Evolutionary conservation across 2,888 invertebrate genomes (phyloP).

Genomic region (Chironomus riparius): DNA sequence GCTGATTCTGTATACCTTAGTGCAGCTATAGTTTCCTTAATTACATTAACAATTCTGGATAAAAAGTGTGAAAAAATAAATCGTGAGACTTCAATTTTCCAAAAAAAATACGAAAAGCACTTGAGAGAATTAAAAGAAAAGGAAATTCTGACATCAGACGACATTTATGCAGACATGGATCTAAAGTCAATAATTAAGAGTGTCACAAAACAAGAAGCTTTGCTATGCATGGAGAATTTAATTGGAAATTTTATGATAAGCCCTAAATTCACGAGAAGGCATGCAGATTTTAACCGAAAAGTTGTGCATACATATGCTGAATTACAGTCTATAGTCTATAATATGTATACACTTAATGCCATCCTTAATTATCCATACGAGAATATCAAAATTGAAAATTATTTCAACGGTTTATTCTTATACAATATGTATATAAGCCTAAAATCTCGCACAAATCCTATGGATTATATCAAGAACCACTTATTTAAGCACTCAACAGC

Average conservation of each 20-base stretch:
- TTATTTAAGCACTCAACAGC: slow-evolving; percentile 38
- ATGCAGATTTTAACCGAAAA: slow-evolving; percentile 36
- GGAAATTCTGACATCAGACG: slow-evolving; percentile 24
- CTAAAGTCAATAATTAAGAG: slow-evolving; percentile 1
- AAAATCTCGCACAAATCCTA: slow-evolving; percentile 47
- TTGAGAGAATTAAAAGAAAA: slow-evolving; percentile 33
- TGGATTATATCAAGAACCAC: slow-evolving; percentile 47
- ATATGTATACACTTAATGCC: slow-evolving; percentile 48
- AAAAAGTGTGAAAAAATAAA: slow-evolving; percentile 37
- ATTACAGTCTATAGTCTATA: slow-evolving; percentile 39
- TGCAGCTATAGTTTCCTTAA: slow-evolving; percentile 36
- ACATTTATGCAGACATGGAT: not conserved
- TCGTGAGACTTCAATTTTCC: slow-evolving; percentile 35
- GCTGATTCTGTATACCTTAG: slow-evolving; percentile 37
- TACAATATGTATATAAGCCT: slow-evolving; percentile 62
- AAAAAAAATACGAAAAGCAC: slow-evolving; percentile 36
- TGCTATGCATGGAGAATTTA: slow-evolving; percentile 2
- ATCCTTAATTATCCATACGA: slow-evolving; percentile 53
- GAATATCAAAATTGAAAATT: slow-evolving; percentile 49
- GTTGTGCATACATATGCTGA: slow-evolving; percentile 40
- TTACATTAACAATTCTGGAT: slow-evolving; percentile 37
- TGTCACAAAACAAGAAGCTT: slow-evolving; percentile 17
- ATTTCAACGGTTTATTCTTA: slow-evolving; percentile 65
- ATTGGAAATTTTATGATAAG: not conserved
- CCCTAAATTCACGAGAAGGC: slow-evolving; percentile 30